Conservation (phyloP, 2,888 invertebrate species). For the Endomychus coccineus region DNA sequence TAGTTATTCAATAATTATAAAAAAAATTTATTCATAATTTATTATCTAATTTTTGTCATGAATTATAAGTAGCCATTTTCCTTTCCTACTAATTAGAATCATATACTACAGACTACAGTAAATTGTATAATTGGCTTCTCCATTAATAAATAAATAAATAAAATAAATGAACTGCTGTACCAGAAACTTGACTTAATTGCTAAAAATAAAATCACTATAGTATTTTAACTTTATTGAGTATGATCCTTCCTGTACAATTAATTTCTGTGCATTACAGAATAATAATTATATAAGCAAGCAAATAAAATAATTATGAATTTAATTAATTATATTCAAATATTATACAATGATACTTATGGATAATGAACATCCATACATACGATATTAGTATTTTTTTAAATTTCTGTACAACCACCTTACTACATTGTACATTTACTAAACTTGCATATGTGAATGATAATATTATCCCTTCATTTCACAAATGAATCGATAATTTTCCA, state of each 20-base stretch:
- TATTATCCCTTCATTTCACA: constrained; percentile 4
- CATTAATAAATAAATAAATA: too few relatives aligned
- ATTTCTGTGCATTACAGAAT: constrained; percentile 42
- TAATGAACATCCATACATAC: constrained; percentile 29
- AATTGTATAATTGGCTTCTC: too few relatives aligned
- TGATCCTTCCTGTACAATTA: constrained; percentile 42
- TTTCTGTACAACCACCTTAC: constrained; percentile 44
- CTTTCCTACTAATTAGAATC: too few relatives aligned
- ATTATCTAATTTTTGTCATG: too few relatives aligned
- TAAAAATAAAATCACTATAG: too few relatives aligned
- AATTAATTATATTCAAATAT: constrained; percentile 41
- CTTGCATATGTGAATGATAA: constrained; percentile 17
- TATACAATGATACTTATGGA: constrained; percentile 38
- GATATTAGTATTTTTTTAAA: constrained; percentile 33
- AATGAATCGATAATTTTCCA: too few relatives aligned
- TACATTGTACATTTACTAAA: constrained; percentile 41
- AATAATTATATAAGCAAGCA: constrained; percentile 40
- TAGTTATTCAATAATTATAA: too few relatives aligned
- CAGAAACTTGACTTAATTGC: too few relatives aligned
- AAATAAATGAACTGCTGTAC: too few relatives aligned
- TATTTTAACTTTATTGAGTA: constrained; percentile 39
- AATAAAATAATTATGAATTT: constrained; percentile 36
- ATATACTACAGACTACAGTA: too few relatives aligned
- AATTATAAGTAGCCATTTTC: too few relatives aligned
- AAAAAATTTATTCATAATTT: too few relatives aligned